Evolutionary conservation across 2,797 vertebrate species (phyloP).

Genomic region (Holocentrus rufus): DNA sequence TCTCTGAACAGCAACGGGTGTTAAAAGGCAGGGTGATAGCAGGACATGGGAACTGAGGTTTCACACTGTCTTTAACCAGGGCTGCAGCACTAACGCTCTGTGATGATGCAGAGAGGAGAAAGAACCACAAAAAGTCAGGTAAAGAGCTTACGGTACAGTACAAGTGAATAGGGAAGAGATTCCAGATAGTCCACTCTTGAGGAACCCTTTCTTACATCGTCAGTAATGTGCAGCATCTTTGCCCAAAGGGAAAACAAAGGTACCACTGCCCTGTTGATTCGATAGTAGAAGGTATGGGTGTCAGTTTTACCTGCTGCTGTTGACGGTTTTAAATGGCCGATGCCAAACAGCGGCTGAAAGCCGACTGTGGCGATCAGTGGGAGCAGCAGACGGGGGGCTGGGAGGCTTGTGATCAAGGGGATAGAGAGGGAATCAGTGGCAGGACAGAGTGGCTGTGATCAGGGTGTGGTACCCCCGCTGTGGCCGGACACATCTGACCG

Average conservation of each 20-base stretch:
- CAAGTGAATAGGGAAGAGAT: constrained; percentile 34
- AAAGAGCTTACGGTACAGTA: constrained; percentile 18
- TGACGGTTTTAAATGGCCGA: constrained; percentile 56
- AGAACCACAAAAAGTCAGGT: constrained; percentile 31
- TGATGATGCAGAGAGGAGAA: neutral
- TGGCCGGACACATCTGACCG: constrained; percentile 69
- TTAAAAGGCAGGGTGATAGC: constrained; percentile 29
- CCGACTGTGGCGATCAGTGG: constrained; percentile 65
- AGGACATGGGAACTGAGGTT: constrained; percentile 37
- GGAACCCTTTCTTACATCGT: constrained; percentile 29
- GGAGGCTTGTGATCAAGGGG: constrained; percentile 63
- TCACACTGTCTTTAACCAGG: constrained; percentile 27
- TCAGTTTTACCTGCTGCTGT: constrained; percentile 50
- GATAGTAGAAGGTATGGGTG: constrained; percentile 18
- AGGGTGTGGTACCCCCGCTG: constrained; percentile 61
- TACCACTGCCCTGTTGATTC: constrained; percentile 42
- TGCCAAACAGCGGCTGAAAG: constrained; percentile 67
- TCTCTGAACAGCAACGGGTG: constrained; percentile 22
- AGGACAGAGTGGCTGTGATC: constrained; percentile 70
- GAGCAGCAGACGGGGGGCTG: constrained; percentile 69
- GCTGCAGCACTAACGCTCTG: constrained; percentile 48
- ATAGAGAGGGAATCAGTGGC: constrained; percentile 49
- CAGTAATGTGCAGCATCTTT: constrained; percentile 30
- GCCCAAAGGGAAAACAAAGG: constrained; percentile 21
- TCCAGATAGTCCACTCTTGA: constrained; percentile 34